Evolutionary conservation across 2,113 vertebrate species (phyloP).

Genomic region (Centrocercus urophasianus): DNA sequence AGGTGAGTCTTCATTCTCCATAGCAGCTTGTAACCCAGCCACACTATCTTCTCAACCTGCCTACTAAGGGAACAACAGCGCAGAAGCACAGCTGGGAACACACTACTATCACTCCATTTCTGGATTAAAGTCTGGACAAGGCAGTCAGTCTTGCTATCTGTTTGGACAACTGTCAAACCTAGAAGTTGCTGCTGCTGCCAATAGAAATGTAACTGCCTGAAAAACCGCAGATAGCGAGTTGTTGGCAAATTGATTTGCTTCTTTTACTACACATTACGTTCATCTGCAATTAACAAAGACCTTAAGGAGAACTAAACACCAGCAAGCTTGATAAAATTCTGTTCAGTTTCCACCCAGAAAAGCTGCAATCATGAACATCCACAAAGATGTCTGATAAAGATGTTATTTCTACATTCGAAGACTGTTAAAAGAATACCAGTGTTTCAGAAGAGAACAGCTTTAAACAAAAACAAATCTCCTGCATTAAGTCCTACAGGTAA

Average conservation of each 20-base stretch:
- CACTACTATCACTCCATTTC: accelerated
- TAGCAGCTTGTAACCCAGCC: background rate
- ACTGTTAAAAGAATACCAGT: background rate
- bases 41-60: background rate
- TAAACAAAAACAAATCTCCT: background rate
- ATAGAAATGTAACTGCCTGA: background rate
- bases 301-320: background rate
- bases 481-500: background rate
- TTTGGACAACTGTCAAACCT: background rate
- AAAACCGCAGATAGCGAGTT: background rate
- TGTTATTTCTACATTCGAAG: background rate
- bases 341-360: background rate
- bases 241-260: background rate
- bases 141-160: background rate
- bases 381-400: accelerated
- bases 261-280: background rate
- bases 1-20: background rate
- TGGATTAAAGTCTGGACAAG: background rate
- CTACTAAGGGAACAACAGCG: background rate
- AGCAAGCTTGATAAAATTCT: background rate
- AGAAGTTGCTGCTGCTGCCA: background rate
- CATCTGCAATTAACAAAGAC: background rate
- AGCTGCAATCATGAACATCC: background rate
- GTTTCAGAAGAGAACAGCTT: background rate
- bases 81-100: background rate